phyloP scores from a whole-genome alignment of 1,140 invertebrate species.

The Drosophila nebulosa region DNA sequence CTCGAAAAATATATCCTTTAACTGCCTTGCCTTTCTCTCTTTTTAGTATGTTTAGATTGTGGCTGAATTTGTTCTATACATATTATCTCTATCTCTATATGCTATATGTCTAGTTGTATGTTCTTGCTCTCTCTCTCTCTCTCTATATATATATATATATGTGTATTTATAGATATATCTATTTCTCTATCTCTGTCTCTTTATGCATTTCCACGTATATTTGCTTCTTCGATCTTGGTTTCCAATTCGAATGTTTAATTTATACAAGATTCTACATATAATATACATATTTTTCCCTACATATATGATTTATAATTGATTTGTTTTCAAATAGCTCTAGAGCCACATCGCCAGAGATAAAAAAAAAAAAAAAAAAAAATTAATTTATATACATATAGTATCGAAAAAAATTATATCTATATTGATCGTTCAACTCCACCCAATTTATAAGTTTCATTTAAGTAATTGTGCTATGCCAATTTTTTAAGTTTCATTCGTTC shows the following conservation, averaged over 20 bases:
- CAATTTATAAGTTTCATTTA: constrained; percentile 75
- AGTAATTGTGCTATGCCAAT: constrained; percentile 44
- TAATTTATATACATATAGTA: constrained; percentile 15
- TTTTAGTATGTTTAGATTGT: background rate
- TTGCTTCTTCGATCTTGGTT: constrained; percentile 45
- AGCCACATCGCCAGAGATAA: constrained; percentile 39
- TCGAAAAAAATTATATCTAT: constrained; percentile 28
- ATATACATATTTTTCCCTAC: background rate
- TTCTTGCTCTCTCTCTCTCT: background rate
- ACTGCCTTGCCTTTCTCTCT: background rate
- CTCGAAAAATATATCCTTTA: background rate
- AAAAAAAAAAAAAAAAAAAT: too few relatives aligned
- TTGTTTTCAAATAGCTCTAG: constrained; percentile 50
- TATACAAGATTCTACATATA: constrained; percentile 1
- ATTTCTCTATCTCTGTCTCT: constrained; percentile 8
- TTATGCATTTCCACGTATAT: constrained; percentile 6
- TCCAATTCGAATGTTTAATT: constrained; percentile 41
- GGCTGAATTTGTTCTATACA: constrained; percentile 1
- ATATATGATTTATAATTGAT: constrained; percentile 40
- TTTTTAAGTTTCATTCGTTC: constrained; percentile 43
- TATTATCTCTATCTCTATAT: background rate
- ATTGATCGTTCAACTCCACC: constrained; percentile 71
- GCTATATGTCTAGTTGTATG: background rate
- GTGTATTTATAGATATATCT: constrained; percentile 21
- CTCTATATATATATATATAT: background rate